A percentile compares a stretch with the other conserved stretches of the same genome.
These are phyloP conservation scores for Leucosticte australis DNA, from an alignment of 2,113 vertebrate genomes.

Conservation along the genomic window DNA sequence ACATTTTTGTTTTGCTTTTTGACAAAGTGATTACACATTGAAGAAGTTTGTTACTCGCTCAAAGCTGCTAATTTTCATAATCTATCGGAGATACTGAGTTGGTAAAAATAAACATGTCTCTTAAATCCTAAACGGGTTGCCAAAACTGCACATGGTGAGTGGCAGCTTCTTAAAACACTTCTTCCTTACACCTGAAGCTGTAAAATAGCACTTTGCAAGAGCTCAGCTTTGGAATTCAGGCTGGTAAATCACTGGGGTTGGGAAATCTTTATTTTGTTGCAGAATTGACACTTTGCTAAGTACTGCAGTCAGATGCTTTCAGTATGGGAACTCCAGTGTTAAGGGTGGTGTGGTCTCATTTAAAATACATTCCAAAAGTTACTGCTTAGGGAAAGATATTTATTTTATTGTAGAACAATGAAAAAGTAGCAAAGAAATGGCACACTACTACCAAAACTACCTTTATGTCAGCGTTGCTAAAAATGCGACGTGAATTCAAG, in stretches of 20 bases:
- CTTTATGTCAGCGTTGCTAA: not conserved
- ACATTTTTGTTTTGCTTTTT: slow-evolving; percentile 37
- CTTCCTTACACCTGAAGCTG: slow-evolving; percentile 23
- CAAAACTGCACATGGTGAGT: not conserved
- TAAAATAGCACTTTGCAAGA: not conserved
- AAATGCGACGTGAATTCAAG: not conserved
- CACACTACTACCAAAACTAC: not conserved
- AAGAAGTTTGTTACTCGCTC: not conserved
- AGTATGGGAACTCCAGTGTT: not conserved
- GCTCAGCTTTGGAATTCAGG: not conserved
- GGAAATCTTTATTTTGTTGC: not conserved
- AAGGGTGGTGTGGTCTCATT: not conserved
- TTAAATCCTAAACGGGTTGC: not conserved
- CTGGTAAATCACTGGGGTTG: not conserved
- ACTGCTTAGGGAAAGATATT: not conserved
- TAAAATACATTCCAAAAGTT: not conserved
- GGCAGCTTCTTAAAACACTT: not conserved
- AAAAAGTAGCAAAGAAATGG: not conserved
- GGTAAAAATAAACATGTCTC: slow-evolving; percentile 24
- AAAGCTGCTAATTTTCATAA: slow-evolving; percentile 43
- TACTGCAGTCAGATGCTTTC: not conserved
- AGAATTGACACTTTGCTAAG: not conserved
- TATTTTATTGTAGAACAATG: not conserved
- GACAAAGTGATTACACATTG: not conserved
- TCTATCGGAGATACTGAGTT: not conserved